These are phyloP conservation scores for Siniperca obscura DNA, from an alignment of 2,797 vertebrate genomes.

Conservation along the genomic window DNA sequence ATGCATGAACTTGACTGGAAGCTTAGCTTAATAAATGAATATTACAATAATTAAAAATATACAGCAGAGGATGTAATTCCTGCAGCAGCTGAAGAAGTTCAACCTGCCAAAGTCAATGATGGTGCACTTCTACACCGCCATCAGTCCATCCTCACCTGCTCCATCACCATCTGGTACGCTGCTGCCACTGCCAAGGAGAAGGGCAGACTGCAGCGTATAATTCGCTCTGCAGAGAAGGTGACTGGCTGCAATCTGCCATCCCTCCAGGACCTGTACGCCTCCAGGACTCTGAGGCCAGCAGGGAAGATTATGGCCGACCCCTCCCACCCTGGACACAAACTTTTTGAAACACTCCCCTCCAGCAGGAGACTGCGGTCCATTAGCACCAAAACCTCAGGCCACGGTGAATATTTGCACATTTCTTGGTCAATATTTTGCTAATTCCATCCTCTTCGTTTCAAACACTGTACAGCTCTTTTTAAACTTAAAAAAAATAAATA, in stretches of 20 bases:
- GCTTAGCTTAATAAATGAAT: neutral
- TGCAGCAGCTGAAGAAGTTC: neutral
- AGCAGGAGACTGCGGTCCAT: neutral
- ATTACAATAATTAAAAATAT: neutral
- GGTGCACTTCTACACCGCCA: too few relatives aligned
- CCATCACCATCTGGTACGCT: neutral
- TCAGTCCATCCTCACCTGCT: neutral
- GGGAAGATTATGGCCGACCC: neutral
- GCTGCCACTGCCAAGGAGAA: conserved; percentile 9
- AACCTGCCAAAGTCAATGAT: neutral
- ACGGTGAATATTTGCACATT: neutral
- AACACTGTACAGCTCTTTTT: too few relatives aligned
- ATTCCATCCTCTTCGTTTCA: neutral
- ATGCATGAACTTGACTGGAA: neutral
- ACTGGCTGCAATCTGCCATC: conserved; percentile 14
- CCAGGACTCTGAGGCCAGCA: neutral
- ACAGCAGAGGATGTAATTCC: neutral
- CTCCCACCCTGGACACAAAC: neutral
- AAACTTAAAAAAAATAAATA: too few relatives aligned
- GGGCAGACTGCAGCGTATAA: conserved; percentile 5
- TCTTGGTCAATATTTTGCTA: neutral
- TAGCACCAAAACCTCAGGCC: neutral
- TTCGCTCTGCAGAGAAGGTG: neutral
- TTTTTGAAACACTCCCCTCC: neutral
- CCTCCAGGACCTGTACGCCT: neutral